These are phyloP conservation scores for Ametastegia equiseti DNA, from an alignment of 2,888 invertebrate species.

Conservation along the genomic window DNA sequence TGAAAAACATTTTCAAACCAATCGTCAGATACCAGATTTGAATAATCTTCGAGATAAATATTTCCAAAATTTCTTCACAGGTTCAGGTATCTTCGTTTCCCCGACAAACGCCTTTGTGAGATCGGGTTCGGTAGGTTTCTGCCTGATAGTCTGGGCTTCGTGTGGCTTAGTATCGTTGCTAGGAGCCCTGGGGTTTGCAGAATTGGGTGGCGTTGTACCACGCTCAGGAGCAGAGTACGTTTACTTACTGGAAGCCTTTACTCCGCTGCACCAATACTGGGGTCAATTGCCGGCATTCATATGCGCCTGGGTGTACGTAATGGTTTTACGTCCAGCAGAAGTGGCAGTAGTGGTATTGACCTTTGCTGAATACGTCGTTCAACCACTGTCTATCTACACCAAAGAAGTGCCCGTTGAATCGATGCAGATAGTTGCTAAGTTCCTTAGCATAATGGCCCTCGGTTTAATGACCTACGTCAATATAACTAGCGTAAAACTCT, in stretches of 20 bases:
- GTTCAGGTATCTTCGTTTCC: conserved; percentile 92
- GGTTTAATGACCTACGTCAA: conserved; percentile 88
- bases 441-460: conserved; percentile 81
- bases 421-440: conserved; percentile 77
- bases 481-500: conserved; percentile 86
- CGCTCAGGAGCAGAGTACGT: conserved; percentile 90
- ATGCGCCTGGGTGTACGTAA: conserved; percentile 87
- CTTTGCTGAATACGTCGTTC: conserved; percentile 86
- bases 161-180: conserved; percentile 89
- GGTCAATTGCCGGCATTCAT: conserved; percentile 86
- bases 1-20: no score
- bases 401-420: conserved; percentile 73
- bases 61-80: conserved; percentile 61
- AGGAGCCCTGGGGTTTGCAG: conserved; percentile 89
- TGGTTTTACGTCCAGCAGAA: conserved; percentile 87
- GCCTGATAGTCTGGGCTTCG: conserved; percentile 86
- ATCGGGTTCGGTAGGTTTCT: conserved; percentile 89
- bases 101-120: conserved; percentile 86
- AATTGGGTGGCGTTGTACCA: conserved; percentile 87
- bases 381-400: conserved; percentile 80
- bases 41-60: no score
- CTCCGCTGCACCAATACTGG: conserved; percentile 82
- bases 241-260: conserved; percentile 86
- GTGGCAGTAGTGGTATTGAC: conserved; percentile 87
- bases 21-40: neutral